These are phyloP conservation scores for Aporophyla nigra DNA, from an alignment of 2,888 invertebrate genomes.

Conservation along the genomic window DNA sequence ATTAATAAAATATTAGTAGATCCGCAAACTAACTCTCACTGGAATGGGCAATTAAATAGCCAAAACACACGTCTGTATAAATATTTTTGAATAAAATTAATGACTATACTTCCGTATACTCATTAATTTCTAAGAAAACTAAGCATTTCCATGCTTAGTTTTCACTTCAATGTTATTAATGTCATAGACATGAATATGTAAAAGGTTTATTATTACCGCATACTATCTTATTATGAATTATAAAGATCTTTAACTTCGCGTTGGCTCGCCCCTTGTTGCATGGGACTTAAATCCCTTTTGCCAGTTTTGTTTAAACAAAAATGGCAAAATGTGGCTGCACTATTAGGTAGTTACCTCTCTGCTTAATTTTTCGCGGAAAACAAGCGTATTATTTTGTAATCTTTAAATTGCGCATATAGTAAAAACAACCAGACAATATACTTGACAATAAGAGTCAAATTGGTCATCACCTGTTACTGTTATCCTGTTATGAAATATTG, in stretches of 20 bases:
- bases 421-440: not conserved
- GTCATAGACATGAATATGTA: conserved; percentile 29
- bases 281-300: not conserved
- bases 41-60: conserved; percentile 6
- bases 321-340: too few relatives aligned
- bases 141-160: conserved; percentile 31
- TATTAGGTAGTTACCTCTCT: not conserved
- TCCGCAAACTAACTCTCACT: conserved; percentile 29
- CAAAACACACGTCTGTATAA: not conserved
- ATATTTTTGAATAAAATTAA: not conserved
- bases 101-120: too few relatives aligned
- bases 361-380: too few relatives aligned
- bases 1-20: not conserved
- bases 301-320: not conserved
- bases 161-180: conserved; percentile 16
- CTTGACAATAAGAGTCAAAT: not conserved
- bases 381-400: not conserved
- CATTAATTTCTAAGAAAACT: too few relatives aligned
- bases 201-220: conserved; percentile 1
- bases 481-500: not conserved
- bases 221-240: not conserved
- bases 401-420: not conserved
- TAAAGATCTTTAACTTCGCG: not conserved
- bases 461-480: not conserved
- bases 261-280: not conserved